A percentile compares a stretch with the other conserved stretches of the same genome.
These are phyloP conservation scores for Trachelus stipa DNA, from an alignment of 2,888 invertebrate species.

Conservation along the genomic window DNA sequence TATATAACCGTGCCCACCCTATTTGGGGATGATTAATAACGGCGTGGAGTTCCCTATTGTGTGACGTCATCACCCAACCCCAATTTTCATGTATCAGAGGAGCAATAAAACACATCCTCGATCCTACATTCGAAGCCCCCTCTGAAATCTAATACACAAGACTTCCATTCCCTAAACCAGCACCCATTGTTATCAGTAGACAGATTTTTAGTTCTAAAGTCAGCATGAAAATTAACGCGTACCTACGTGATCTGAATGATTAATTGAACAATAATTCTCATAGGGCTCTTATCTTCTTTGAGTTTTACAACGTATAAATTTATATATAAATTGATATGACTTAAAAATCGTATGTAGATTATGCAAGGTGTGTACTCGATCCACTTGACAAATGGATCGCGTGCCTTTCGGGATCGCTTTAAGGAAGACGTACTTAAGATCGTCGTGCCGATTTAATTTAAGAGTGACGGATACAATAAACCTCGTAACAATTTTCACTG, in stretches of 20 bases:
- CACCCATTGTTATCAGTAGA: neutral
- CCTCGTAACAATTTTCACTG: neutral
- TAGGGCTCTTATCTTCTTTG: neutral
- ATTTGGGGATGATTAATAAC: slow-evolving; percentile 49
- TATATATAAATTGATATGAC: too few species aligned
- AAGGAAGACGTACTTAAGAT: neutral
- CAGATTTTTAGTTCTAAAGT: neutral
- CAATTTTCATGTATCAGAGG: slow-evolving; percentile 41
- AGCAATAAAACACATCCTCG: slow-evolving; percentile 54
- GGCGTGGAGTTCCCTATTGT: slow-evolving; percentile 37
- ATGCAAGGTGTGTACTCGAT: neutral
- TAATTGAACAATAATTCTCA: neutral
- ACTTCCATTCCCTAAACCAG: neutral
- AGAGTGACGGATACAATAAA: neutral
- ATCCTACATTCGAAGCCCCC: slow-evolving; percentile 12
- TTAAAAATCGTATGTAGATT: neutral
- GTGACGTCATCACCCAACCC: slow-evolving; percentile 22
- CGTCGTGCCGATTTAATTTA: neutral
- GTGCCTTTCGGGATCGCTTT: neutral
- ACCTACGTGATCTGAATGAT: neutral
- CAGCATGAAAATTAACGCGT: neutral
- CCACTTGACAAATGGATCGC: neutral
- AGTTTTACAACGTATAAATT: too few species aligned
- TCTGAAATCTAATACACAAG: neutral
- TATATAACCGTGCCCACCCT: neutral